Base-by-base conservation (phyloP, 2,797 vertebrate species). In the Rhinophrynus dorsalis region DNA sequence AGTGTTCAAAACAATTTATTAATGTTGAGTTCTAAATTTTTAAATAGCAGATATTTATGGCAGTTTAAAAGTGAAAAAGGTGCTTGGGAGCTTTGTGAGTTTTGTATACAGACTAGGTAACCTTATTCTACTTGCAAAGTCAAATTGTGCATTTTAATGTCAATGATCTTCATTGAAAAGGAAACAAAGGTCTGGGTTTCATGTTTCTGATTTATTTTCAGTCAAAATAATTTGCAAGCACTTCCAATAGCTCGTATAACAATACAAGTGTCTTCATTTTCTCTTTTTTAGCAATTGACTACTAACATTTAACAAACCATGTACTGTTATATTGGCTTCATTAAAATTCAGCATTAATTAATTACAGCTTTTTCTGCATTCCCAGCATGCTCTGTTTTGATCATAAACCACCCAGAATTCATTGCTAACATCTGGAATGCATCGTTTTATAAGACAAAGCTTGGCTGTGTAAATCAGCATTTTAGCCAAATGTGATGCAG, bases 371-470 rank as follows among this genome's bases (percentile, higher is more conserved):
- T 66, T 65, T 73, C 48, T 59, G 50, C 65, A 80, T 75, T 77
- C 61, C 32, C 56, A 21, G 59, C 75, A 78, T 23, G 9, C 79
- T 70, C 74, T 45, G 2, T 62, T 62, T 56, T 69, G 73, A 44
- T 80, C 40, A 74, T 76, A 75, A 74, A 80, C 62, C 51, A 58
- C 69, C 61, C 35, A 66, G 26, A 52, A 73, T 73, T 65, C 68
- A 72, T 58, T 24, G 52, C 54, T 26, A 58, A 65, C 68, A 72
- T 64, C 68, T 72, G 68, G 68, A 72, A 40, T 48, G 32, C n/a
- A 44, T 58, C 5, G 9, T 65, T 66, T 66, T 69, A 62, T 29
- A 58, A 38, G 56, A 26, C 3, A 54, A 35, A 29, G 7, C 30
- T 5, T n/a, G 50, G 27, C 47, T 51, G 13, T 52, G 30, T 21